Evolutionary conservation across 2,888 invertebrate species (phyloP).

Genomic region (Drosophila stalkeri): DNA sequence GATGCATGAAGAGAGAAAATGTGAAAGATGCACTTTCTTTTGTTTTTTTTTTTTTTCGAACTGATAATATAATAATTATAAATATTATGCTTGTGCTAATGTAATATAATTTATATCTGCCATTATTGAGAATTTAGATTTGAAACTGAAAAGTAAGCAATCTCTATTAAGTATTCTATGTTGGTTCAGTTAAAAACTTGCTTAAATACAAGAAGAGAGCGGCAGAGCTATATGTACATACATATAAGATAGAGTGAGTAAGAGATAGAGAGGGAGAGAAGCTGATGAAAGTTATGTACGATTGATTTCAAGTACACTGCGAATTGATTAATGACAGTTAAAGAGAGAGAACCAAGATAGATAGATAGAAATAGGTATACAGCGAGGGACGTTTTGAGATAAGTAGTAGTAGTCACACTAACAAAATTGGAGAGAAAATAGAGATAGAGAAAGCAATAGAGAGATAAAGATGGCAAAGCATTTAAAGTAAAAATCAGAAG

Average conservation of each 20-base stretch:
- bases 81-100: neutral
- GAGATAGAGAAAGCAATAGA: neutral
- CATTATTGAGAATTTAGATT: neutral
- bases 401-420: neutral
- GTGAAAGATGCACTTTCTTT: slow-evolving; percentile 23
- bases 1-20: slow-evolving; percentile 35
- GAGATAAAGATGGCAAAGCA: too few species aligned
- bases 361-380: neutral
- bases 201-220: neutral
- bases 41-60: slow-evolving; percentile 5
- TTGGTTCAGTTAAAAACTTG: neutral
- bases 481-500: neutral
- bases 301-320: neutral
- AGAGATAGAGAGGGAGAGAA: neutral
- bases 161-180: too few species aligned
- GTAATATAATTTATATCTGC: neutral
- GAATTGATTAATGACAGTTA: neutral
- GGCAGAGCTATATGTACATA: neutral
- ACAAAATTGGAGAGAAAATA: neutral
- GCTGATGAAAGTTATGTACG: neutral
- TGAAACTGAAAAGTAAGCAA: neutral
- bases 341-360: neutral
- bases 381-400: neutral
- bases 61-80: slow-evolving; percentile 1
- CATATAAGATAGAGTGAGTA: neutral